Percentiles rank a stretch among this genome's conserved stretches.
These are phyloP conservation scores for Platichthys stellatus DNA, from an alignment of 2,113 vertebrate genomes.

Conservation along the genomic window DNA sequence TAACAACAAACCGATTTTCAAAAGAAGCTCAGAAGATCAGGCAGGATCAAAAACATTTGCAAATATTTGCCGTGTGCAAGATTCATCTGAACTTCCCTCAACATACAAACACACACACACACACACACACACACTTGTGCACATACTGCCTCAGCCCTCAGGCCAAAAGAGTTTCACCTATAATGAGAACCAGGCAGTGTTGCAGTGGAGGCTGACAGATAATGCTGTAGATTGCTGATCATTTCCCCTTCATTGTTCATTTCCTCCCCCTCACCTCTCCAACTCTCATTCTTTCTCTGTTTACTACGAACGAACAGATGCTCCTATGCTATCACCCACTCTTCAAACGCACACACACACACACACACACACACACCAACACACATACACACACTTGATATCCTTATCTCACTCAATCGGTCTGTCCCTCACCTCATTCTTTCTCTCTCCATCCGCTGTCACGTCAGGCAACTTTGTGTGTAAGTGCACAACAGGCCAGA, in stretches of 20 bases:
- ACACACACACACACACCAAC: neutral
- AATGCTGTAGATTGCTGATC: slow-evolving; percentile 60
- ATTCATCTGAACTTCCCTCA: neutral
- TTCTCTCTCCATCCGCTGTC: slow-evolving; percentile 11
- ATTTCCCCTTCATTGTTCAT: slow-evolving; percentile 70
- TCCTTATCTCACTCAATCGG: neutral
- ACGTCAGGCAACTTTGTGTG: slow-evolving; percentile 56
- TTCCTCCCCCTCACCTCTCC: slow-evolving; percentile 45
- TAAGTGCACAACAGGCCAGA: slow-evolving; percentile 31
- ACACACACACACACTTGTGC: slow-evolving; percentile 11
- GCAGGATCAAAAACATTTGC: neutral
- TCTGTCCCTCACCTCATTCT: slow-evolving; percentile 24
- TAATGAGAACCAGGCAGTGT: slow-evolving; percentile 69
- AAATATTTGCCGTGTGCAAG: too few relatives aligned
- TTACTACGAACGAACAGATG: slow-evolving; percentile 35
- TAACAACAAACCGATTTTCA: neutral
- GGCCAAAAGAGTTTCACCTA: slow-evolving; percentile 55
- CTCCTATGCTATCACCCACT: slow-evolving; percentile 9
- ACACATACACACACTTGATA: too few relatives aligned
- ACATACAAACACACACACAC: slow-evolving; percentile 16
- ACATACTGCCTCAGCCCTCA: slow-evolving; percentile 4
- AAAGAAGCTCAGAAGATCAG: slow-evolving; percentile 8
- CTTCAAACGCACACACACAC: too few relatives aligned
- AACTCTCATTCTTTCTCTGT: slow-evolving; percentile 36
- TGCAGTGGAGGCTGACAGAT: slow-evolving; percentile 51